A percentile compares a stretch with the other conserved stretches of the same genome.
phyloP scores from a whole-genome alignment of 2,888 invertebrate genomes.

The Philonicus albiceps region DNA sequence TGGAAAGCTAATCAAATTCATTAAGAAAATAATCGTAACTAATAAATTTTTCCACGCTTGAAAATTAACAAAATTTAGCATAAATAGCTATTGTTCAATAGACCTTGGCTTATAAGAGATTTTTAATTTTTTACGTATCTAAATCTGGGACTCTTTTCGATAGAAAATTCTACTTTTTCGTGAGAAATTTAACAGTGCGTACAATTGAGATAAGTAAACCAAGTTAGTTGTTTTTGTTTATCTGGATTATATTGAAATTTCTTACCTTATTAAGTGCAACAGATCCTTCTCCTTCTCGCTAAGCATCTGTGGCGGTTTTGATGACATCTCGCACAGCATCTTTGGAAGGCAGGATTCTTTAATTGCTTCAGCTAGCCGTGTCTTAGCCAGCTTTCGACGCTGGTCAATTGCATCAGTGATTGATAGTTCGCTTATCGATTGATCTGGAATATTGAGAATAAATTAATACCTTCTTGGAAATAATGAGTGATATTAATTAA shows the following conservation, averaged over 20 bases:
- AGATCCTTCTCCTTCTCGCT: constrained; percentile 62
- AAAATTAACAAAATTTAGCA: not conserved
- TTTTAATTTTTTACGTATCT: not conserved
- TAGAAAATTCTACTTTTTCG: not conserved
- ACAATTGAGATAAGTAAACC: not conserved
- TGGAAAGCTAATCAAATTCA: not conserved
- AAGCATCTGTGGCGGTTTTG: constrained; percentile 59
- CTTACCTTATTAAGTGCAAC: constrained; percentile 60
- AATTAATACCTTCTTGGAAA: not conserved
- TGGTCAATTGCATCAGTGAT: constrained; percentile 52
- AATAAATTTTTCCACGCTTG: not conserved
- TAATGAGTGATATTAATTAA: not conserved
- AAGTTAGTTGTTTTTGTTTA: not conserved
- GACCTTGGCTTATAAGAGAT: not conserved
- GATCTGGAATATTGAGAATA: constrained; percentile 50
- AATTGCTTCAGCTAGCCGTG: constrained; percentile 59
- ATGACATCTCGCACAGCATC: constrained; percentile 63
- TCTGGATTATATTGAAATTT: not conserved
- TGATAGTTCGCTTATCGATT: constrained; percentile 58
- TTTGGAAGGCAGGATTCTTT: constrained; percentile 62
- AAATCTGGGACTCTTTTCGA: not conserved
- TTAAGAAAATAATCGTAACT: not conserved
- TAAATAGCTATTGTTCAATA: not conserved
- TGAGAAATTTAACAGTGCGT: not conserved
- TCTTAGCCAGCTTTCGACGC: constrained; percentile 53